Percentiles rank a stretch among this genome's conserved stretches.
Conservation (phyloP, 2,113 vertebrate genomes). For the Sylvicapra grimmia region DNA sequence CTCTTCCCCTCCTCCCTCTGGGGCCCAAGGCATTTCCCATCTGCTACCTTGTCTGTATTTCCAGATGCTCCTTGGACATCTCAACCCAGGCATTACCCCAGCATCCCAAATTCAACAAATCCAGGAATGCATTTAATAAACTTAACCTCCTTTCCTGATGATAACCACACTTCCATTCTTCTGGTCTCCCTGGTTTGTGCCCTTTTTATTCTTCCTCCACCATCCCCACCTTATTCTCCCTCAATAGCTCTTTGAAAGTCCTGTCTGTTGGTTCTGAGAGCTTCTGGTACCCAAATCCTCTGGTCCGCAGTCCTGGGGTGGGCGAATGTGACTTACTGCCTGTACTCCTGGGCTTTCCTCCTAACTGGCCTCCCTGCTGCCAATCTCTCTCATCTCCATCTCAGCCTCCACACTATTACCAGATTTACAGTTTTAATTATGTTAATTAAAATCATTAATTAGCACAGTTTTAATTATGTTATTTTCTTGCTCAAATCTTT, state of each 20-base stretch:
- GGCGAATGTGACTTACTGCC: background rate
- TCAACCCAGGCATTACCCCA: background rate
- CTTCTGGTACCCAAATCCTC: background rate
- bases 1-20: background rate
- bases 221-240: background rate
- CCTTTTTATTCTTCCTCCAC: background rate
- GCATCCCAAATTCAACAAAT: background rate
- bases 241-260: too few species aligned
- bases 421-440: slow-evolving; percentile 46
- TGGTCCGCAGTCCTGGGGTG: background rate
- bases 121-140: background rate
- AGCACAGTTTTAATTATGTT: slow-evolving; percentile 40
- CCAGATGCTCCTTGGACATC: background rate
- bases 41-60: background rate
- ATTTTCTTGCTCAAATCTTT: slow-evolving; percentile 41
- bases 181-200: background rate
- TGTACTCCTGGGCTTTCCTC: background rate
- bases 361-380: background rate
- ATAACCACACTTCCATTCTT: background rate
- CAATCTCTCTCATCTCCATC: background rate
- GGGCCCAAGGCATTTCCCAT: background rate
- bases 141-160: background rate
- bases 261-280: background rate
- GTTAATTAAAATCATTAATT: slow-evolving; percentile 40
- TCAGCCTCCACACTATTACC: background rate